Conservation (phyloP, 2,888 invertebrate genomes). For the Barypeithes pellucidus region DNA sequence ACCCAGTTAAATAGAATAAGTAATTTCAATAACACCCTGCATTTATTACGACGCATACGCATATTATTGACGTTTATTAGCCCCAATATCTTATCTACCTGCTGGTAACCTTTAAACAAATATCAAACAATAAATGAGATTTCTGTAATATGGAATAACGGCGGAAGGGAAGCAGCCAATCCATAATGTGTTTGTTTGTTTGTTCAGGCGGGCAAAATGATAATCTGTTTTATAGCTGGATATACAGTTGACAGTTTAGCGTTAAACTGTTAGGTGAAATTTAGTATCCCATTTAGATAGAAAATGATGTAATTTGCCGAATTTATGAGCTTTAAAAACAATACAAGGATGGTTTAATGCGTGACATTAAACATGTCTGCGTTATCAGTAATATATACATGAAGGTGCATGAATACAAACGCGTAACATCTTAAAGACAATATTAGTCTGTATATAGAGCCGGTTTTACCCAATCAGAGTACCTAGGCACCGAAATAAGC, state of each 20-base stretch:
- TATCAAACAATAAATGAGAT: constrained; percentile 3
- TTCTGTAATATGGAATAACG: constrained; percentile 16
- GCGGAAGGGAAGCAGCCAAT: constrained; percentile 8
- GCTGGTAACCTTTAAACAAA: neutral
- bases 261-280: constrained; percentile 20
- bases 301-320: constrained; percentile 22
- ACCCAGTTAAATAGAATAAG: no score
- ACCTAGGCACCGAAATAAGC: no score
- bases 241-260: constrained; percentile 24
- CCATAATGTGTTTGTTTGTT: constrained; percentile 24
- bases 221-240: constrained; percentile 24
- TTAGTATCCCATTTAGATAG: constrained; percentile 15
- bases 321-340: constrained; percentile 8
- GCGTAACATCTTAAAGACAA: no score
- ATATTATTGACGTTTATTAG: neutral
- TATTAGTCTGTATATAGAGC: no score
- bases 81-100: neutral
- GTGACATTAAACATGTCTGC: no score
- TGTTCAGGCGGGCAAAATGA: constrained; percentile 25
- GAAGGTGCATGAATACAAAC: no score
- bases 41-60: no score
- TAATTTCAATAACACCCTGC: no score
- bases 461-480: no score
- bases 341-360: neutral
- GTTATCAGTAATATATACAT: no score